Percentiles rank a stretch among this genome's conserved stretches.
Conservation (phyloP, 2,113 vertebrate genomes). For the Cyanoramphus novaezelandiae region DNA sequence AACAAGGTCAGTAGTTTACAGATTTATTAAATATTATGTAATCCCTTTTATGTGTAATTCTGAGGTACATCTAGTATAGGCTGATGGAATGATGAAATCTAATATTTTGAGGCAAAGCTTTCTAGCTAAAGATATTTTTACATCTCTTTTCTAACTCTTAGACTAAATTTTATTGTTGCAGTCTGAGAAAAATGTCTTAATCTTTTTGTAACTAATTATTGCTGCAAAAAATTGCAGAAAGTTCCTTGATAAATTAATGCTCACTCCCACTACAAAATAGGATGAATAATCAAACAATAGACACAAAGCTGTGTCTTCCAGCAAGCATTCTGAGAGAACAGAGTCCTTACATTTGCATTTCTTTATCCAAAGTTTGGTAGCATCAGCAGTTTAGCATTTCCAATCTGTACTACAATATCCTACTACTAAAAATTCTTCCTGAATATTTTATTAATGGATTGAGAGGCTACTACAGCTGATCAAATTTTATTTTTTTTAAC, state of each 20-base stretch:
- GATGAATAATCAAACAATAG: not conserved
- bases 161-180: not conserved
- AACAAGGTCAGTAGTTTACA: not conserved
- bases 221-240: not conserved
- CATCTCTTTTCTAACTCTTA: not conserved
- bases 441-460: not conserved
- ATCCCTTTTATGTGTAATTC: not conserved
- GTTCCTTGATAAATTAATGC: not conserved
- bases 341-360: not conserved
- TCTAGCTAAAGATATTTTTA: not conserved
- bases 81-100: not conserved
- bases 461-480: not conserved
- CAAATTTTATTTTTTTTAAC: not conserved
- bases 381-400: not conserved
- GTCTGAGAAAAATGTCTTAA: not conserved
- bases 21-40: not conserved
- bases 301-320: not conserved
- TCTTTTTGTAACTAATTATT: not conserved
- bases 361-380: not conserved
- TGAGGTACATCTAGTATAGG: not conserved
- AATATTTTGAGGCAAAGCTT: not conserved
- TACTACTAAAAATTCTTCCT: not conserved
- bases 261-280: not conserved
- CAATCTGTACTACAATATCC: not conserved
- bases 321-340: not conserved